These are phyloP conservation scores for Lingula anatina DNA, from an alignment of 2,888 invertebrate species.

Conservation along the genomic window DNA sequence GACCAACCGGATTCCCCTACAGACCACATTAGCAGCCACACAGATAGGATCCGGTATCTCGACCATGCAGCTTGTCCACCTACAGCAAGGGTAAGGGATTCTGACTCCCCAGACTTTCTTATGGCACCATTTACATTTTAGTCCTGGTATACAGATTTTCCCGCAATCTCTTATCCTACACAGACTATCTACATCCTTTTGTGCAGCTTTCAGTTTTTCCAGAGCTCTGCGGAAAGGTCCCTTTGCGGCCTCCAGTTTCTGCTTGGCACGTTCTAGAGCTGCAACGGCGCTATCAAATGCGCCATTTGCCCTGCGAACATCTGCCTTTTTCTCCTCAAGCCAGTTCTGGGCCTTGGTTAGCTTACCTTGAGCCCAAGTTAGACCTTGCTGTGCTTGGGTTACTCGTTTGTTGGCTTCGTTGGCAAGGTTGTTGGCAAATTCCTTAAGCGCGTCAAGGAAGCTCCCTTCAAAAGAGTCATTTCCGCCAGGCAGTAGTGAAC, in stretches of 20 bases:
- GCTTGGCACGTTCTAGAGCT: constrained; percentile 10
- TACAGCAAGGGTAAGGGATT: too few relatives aligned
- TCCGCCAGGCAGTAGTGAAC: constrained; percentile 3
- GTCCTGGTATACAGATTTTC: constrained; percentile 13
- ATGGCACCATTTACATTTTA: constrained; percentile 9
- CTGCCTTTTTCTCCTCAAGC: constrained; percentile 10
- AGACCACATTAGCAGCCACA: constrained; percentile 9
- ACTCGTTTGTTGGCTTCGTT: constrained; percentile 11
- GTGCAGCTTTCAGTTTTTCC: constrained; percentile 9
- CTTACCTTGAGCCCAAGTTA: constrained; percentile 9
- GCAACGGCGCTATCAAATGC: constrained; percentile 14
- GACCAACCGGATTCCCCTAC: constrained; percentile 8
- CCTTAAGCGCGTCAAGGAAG: constrained; percentile 11
- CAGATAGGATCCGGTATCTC: too few relatives aligned
- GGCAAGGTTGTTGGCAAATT: constrained; percentile 4
- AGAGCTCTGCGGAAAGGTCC: constrained; percentile 13
- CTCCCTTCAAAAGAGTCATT: constrained; percentile 12
- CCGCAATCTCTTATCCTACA: constrained; percentile 13
- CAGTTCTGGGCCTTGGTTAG: too few relatives aligned
- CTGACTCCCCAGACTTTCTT: constrained; percentile 2
- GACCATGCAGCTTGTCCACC: constrained; percentile 12
- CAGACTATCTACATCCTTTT: constrained; percentile 15
- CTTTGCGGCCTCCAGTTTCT: constrained; percentile 15
- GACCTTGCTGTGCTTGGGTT: too few relatives aligned
- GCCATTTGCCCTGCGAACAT: constrained; percentile 7